Evolutionary conservation across 2,888 invertebrate genomes (phyloP).

Genomic region (Lissocephala sabroskyi): DNA sequence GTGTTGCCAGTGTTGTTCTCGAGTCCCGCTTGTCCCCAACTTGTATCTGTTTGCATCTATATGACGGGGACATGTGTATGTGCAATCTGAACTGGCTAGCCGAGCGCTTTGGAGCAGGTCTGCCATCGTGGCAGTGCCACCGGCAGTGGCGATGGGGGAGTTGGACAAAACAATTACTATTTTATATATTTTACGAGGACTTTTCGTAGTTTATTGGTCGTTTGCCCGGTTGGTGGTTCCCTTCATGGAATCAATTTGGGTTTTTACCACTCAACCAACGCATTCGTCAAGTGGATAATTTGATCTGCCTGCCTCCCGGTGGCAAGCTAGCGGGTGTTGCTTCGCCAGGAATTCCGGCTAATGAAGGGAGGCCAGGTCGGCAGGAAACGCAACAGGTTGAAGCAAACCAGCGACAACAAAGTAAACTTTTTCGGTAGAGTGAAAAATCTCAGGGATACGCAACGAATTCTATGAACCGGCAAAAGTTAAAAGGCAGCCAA

Average conservation of each 20-base stretch:
- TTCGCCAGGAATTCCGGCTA: too few species aligned
- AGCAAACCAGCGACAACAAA: too few species aligned
- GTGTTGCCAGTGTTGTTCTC: slow-evolving; percentile 15
- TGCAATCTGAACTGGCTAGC: slow-evolving; percentile 32
- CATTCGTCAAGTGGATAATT: slow-evolving; percentile 23
- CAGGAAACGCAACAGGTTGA: too few species aligned
- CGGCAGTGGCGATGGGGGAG: too few species aligned
- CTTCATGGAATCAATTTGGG: slow-evolving; percentile 22
- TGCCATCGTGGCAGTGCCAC: slow-evolving; percentile 1
- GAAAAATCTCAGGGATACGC: neutral
- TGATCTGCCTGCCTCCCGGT: neutral
- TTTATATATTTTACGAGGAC: slow-evolving; percentile 13
- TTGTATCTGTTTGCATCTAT: slow-evolving; percentile 14
- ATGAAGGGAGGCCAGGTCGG: neutral
- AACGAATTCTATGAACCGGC: neutral
- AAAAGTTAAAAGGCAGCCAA: neutral
- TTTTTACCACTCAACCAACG: slow-evolving; percentile 27
- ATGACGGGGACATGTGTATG: slow-evolving; percentile 29
- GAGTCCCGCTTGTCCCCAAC: slow-evolving; percentile 15
- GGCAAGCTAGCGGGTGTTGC: neutral
- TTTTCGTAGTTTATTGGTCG: neutral
- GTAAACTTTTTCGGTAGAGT: too few species aligned
- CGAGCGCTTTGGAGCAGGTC: slow-evolving; percentile 24
- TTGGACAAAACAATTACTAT: slow-evolving; percentile 6
- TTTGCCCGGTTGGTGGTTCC: neutral